Evolutionary conservation across 2,888 invertebrate genomes (phyloP), one percentile per base, ranked within the genome.

Genomic region (Anarsia innoxiella): DNA sequence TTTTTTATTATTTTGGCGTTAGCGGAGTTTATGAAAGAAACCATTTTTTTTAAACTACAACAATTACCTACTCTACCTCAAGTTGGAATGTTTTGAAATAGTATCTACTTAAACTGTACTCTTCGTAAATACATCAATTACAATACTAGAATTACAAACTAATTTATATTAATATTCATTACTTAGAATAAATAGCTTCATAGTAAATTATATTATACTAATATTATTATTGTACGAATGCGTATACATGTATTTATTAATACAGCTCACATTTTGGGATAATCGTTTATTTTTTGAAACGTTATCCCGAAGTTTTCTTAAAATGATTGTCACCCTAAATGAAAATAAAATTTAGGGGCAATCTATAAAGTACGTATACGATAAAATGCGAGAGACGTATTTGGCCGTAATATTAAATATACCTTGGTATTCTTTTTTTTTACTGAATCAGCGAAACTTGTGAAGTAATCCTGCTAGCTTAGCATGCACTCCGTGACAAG

Each of bases 221-320:
- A 55, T 56, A 58, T 66, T 78, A 77, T 78, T 83, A 84, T 84
- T 84, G 83, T 84, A 75, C 83, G 74, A 73, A 78, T 68, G 83
- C 83, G 83, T 84, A 84, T 84, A 84, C 83, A 80, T 72, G 67
- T 75, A 75, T 72, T 77, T 76, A 57, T 46, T 67, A 77, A 70
- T 80, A 78, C 74, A 79, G 78, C 77, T 79, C 76, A 77, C 39
- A 45, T 40, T 51, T 46, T 42, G 41, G 13, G 15, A 10, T 23
- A 12, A 9, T 13, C 23, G 13, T 30, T 36, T 36, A 26, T 38
- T 41, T 35, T 33, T 32, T 13, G 13, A 23, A 23, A 12, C 13
- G 11, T 23, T 25, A 11, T 26, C 15, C 3, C 33, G n/a, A 25
- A 3, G 3, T 23, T 27, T 33, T 26, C 28, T 31, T 40, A 26